phyloP scores from a whole-genome alignment of 2,797 vertebrate species.

The Phoebastria nigripes region DNA sequence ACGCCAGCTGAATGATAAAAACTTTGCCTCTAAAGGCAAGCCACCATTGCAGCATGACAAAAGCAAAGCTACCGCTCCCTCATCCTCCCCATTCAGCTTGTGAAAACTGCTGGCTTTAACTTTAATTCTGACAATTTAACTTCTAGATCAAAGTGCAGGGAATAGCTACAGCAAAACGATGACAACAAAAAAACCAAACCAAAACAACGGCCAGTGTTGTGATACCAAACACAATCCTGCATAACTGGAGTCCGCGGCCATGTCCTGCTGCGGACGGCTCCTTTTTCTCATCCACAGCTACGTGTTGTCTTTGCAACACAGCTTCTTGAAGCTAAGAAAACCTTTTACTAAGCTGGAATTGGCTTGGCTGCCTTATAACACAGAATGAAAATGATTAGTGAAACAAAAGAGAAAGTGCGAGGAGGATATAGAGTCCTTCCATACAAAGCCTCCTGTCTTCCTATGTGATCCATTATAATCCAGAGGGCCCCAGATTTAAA shows the following conservation, averaged over 20 bases:
- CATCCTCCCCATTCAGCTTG: neutral
- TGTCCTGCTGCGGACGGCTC: neutral
- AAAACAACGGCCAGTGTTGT: neutral
- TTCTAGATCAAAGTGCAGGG: neutral
- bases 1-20: neutral
- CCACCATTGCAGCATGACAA: neutral
- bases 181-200: neutral
- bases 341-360: constrained; percentile 4
- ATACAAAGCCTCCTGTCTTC: constrained; percentile 2
- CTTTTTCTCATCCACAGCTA: neutral
- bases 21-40: neutral
- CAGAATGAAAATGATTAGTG: constrained; percentile 3
- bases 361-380: neutral
- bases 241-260: rapidly evolving
- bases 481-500: constrained; percentile 23
- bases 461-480: neutral
- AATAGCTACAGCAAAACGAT: neutral
- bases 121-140: neutral
- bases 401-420: neutral
- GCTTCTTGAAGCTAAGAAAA: constrained; percentile 22
- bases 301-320: neutral
- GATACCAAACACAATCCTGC: neutral
- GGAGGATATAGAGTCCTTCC: neutral
- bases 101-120: neutral
- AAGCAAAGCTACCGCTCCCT: neutral